Evolutionary conservation across 2,888 invertebrate species (phyloP).

Genomic region (Anoplius nigerrimus): DNA sequence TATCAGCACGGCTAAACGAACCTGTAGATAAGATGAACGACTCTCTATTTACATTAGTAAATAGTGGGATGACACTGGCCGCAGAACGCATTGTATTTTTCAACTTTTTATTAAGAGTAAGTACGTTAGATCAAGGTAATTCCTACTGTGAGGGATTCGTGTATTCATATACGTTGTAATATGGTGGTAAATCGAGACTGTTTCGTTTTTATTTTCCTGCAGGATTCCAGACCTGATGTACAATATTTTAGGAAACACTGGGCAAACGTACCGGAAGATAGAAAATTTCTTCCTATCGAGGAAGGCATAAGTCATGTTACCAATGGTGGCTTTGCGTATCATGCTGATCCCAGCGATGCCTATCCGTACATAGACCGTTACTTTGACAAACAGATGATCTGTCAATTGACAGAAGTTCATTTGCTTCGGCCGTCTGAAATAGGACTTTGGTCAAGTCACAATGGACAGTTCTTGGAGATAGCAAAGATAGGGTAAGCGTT

Average conservation of each 20-base stretch:
- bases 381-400: constrained; percentile 63
- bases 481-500: constrained; percentile 59
- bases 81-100: constrained; percentile 56
- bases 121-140: background rate
- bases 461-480: constrained; percentile 63
- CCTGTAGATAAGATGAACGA: constrained; percentile 68
- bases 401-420: constrained; percentile 67
- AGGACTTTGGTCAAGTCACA: constrained; percentile 45
- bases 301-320: constrained; percentile 57
- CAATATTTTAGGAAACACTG: constrained; percentile 37
- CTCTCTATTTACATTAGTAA: constrained; percentile 59
- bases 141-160: too few species aligned
- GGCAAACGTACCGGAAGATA: constrained; percentile 31
- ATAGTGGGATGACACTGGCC: constrained; percentile 51
- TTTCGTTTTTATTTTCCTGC: background rate
- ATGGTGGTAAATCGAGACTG: too few species aligned
- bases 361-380: constrained; percentile 62
- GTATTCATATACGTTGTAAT: too few species aligned
- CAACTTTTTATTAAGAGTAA: constrained; percentile 52
- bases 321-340: constrained; percentile 61
- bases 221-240: constrained; percentile 32
- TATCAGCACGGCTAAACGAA: constrained; percentile 64
- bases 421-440: constrained; percentile 45
- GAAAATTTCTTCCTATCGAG: constrained; percentile 30
- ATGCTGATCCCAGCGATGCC: constrained; percentile 55